Conservation (phyloP, 2,888 invertebrate genomes). For the Eurytoma adleriae region DNA sequence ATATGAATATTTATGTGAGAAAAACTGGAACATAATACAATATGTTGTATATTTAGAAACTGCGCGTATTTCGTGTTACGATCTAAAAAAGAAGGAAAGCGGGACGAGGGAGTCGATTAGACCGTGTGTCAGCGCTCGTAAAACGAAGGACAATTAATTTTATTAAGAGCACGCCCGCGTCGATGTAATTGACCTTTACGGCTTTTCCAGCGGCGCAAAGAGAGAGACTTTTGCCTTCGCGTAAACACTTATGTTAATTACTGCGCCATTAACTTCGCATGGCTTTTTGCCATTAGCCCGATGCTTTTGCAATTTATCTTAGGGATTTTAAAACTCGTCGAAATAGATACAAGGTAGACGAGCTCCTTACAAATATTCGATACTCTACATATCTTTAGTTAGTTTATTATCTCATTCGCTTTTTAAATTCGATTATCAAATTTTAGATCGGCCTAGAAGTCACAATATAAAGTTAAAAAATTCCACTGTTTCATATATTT, state of each 20-base stretch:
- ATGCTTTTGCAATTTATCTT: constrained; percentile 54
- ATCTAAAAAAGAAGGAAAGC: background rate
- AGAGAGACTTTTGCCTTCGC: constrained; percentile 6
- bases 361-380: constrained; percentile 15
- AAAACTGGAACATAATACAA: background rate
- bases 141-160: constrained; percentile 51
- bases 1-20: no score
- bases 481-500: no score
- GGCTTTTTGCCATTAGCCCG: constrained; percentile 64
- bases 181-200: constrained; percentile 52
- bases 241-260: constrained; percentile 69
- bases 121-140: constrained; percentile 38
- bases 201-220: constrained; percentile 27
- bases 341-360: constrained; percentile 32
- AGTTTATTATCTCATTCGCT: background rate
- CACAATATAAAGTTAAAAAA: no score
- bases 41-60: no score
- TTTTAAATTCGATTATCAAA: no score
- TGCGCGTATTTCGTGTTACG: background rate
- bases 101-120: constrained; percentile 15
- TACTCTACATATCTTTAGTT: background rate
- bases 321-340: constrained; percentile 34
- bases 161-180: constrained; percentile 50
- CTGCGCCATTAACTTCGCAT: constrained; percentile 68
- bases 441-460: no score